Conservation (phyloP, 2,797 vertebrate species). For the Pygocentrus nattereri region DNA sequence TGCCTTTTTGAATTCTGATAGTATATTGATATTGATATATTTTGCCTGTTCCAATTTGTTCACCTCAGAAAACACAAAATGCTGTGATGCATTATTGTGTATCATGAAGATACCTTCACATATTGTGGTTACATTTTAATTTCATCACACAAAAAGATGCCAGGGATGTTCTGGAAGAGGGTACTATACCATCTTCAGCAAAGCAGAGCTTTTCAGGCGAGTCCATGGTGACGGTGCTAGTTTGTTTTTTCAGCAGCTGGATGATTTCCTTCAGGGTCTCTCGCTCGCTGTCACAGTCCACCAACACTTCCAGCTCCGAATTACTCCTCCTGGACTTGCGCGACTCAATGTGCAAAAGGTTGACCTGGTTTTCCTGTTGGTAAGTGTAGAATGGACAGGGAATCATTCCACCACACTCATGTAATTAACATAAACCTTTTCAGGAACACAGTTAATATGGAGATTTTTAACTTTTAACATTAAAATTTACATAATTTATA, state of each 20-base stretch:
- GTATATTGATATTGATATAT: too few relatives aligned
- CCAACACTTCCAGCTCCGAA: conserved; percentile 96
- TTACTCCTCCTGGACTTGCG: conserved; percentile 91
- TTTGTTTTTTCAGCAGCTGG: conserved; percentile 89
- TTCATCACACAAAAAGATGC: not conserved
- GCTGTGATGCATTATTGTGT: too few relatives aligned
- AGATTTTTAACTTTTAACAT: too few relatives aligned
- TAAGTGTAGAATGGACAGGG: not conserved
- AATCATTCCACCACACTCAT: too few relatives aligned
- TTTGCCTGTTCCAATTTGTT: too few relatives aligned
- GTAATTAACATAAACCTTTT: not conserved
- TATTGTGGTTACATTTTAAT: not conserved
- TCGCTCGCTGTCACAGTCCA: conserved; percentile 93
- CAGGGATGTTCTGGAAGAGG: not conserved
- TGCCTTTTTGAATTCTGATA: too few relatives aligned
- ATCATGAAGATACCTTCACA: not conserved
- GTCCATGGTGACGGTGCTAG: conserved; percentile 86
- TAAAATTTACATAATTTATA: too few relatives aligned
- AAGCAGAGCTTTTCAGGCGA: conserved; percentile 81
- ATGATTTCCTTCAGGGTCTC: conserved; percentile 93
- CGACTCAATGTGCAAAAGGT: conserved; percentile 95
- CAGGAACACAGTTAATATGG: not conserved
- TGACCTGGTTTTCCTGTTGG: conserved; percentile 93
- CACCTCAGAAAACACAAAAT: too few relatives aligned
- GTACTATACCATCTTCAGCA: conserved; percentile 80